A percentile compares a stretch with the other conserved stretches of the same genome.
phyloP scores from a whole-genome alignment of 2,888 invertebrate species.

The Thyatira batis region DNA sequence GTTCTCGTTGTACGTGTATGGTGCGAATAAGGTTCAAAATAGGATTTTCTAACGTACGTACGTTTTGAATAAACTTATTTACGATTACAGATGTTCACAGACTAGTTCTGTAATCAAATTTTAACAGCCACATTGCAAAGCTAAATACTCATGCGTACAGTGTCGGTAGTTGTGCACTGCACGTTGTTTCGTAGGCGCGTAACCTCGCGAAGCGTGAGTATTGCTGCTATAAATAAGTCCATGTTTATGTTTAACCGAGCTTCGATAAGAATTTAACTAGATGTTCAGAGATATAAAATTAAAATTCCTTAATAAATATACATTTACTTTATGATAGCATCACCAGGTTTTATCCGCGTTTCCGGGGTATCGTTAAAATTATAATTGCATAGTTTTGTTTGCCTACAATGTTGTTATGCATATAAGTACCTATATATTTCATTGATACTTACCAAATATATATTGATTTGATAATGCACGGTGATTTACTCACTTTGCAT shows the following conservation, averaged over 20 bases:
- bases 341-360: too few relatives aligned
- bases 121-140: neutral
- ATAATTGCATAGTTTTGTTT: too few relatives aligned
- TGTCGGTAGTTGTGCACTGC: neutral
- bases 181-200: constrained; percentile 3
- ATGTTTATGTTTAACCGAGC: neutral
- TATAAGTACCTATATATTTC: too few relatives aligned
- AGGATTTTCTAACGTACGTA: neutral
- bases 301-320: too few relatives aligned
- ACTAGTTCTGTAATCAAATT: neutral
- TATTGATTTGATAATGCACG: too few relatives aligned
- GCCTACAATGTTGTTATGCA: too few relatives aligned
- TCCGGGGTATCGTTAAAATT: too few relatives aligned
- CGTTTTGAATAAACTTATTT: neutral
- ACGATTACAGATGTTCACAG: neutral
- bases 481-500: too few relatives aligned
- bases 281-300: neutral
- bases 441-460: too few relatives aligned
- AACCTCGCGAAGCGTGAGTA: constrained; percentile 11
- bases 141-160: neutral
- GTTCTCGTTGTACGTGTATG: too few relatives aligned
- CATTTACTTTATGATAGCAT: too few relatives aligned
- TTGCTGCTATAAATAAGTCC: constrained; percentile 14
- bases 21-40: too few relatives aligned
- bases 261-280: neutral